Percentiles rank a stretch among this genome's conserved stretches.
Evolutionary conservation across 2,888 invertebrate genomes (phyloP).

Genomic region (Chrysina gloriosa): DNA sequence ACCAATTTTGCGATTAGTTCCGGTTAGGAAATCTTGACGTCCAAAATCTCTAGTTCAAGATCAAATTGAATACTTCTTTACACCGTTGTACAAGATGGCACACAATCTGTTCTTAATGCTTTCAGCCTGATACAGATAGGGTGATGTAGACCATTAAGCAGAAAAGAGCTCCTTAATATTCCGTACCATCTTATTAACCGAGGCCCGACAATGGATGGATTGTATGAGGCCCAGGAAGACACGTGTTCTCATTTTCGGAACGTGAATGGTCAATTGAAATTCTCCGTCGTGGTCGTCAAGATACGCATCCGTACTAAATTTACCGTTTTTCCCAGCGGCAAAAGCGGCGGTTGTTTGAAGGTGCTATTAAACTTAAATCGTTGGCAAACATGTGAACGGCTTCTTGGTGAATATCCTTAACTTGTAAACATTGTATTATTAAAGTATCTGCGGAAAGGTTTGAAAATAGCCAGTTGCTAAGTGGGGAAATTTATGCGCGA

Average conservation of each 20-base stretch:
- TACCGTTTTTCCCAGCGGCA: not conserved
- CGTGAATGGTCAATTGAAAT: conserved; percentile 9
- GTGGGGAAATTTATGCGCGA: not conserved
- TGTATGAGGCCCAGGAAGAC: not conserved
- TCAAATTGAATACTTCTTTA: no score
- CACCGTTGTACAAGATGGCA: no score
- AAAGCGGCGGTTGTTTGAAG: not conserved
- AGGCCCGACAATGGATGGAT: not conserved
- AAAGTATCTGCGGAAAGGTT: not conserved
- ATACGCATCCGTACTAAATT: not conserved
- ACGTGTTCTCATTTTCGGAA: conserved; percentile 5
- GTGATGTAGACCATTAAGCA: no score
- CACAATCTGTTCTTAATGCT: no score
- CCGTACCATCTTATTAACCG: not conserved
- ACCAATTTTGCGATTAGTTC: no score
- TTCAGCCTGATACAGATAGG: no score
- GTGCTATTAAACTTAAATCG: not conserved
- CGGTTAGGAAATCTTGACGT: no score
- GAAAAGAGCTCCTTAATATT: not conserved
- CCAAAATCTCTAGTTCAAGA: no score
- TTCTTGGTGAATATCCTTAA: not conserved
- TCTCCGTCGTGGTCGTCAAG: not conserved
- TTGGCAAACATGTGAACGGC: not conserved
- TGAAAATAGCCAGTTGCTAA: not conserved
- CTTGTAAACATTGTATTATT: not conserved